These are phyloP conservation scores for Typhlomys cinereus DNA, from an alignment of 2,113 vertebrate genomes.

Conservation along the genomic window DNA sequence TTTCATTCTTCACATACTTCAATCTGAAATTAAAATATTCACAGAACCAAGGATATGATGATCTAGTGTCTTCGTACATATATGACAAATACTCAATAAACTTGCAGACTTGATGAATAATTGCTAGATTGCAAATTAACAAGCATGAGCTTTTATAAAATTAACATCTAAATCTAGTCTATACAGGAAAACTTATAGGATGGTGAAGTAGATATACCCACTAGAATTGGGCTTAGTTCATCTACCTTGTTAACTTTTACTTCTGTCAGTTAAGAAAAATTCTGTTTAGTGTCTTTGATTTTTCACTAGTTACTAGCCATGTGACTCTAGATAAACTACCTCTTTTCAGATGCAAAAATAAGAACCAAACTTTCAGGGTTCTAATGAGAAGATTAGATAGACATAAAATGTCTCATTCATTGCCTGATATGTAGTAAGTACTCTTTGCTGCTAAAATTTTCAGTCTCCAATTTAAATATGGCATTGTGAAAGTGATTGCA, in stretches of 20 bases:
- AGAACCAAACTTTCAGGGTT: background rate
- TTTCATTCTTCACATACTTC: conserved; percentile 12
- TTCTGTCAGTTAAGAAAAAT: background rate
- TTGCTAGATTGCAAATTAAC: conserved; percentile 22
- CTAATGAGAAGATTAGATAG: conserved; percentile 22
- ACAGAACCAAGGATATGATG: conserved; percentile 23
- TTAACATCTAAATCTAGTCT: conserved; percentile 23
- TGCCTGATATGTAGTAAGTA: background rate
- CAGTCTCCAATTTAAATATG: conserved; percentile 33
- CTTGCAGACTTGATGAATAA: background rate
- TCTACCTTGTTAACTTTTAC: conserved; percentile 8
- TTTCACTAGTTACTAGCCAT: background rate
- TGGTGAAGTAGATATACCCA: background rate
- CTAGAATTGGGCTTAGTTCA: conserved; percentile 23
- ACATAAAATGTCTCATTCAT: background rate
- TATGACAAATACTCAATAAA: background rate
- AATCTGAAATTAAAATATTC: conserved; percentile 19
- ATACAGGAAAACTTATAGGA: background rate
- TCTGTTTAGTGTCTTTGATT: background rate
- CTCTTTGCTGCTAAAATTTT: conserved; percentile 23
- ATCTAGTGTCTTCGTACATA: background rate
- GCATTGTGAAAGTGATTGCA: conserved; percentile 26
- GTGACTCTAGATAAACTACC: conserved; percentile 8
- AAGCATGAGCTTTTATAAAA: conserved; percentile 36
- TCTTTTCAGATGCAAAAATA: too few relatives aligned